Base-by-base conservation (phyloP, 2,888 invertebrate genomes). In the Xestia rhomboidea region DNA sequence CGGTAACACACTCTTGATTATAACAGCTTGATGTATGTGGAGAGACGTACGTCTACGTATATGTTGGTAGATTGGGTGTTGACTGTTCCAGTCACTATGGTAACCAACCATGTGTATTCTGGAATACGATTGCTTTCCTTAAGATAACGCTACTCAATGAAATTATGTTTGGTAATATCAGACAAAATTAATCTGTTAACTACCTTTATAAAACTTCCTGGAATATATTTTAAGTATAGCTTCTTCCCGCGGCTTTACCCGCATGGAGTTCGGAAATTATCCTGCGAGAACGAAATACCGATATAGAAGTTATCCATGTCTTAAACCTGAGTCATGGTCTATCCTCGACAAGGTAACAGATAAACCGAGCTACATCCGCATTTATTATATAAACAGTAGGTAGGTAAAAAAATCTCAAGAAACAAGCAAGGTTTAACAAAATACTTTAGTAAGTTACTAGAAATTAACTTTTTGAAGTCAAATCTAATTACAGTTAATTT, bases 1-100 rank as follows among this genome's bases (percentile, higher is more conserved):
- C 49, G 49, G 13, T n/a, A 46, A 49, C 46, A 60, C 51, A 57
- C 49, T 54, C 54, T 62, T 76, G 46, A 76, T 49, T 76, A 46
- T 49, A 62, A 60, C 44, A 71, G 24, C 70, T 30, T 38, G 11
- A n/a, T 63, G 38, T 63, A 38, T 38, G 11, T 24, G 18, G 8
- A 30, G 18, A 18, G 18, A 51, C 10, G 15, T 62, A 34, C 8
- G 30, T 34, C 34, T 34, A 60, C 18, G 1, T 30, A 62, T 62
- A 62, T 21, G 24, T 60, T 34, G 68, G n/a, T 68, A 18, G 34
- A 34, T 10, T 49, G 10, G 6, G 7, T 38, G 38, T 38, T 27
- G n/a, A 38, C n/a, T 38, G 21, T 38, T 51, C 21, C 51, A 38
- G 57, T 4, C 3, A 54, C 4, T 51, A 18, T 27, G 21, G 11